Base-by-base conservation (phyloP, 2,797 vertebrate species). In the Lophotriccus pileatus region DNA sequence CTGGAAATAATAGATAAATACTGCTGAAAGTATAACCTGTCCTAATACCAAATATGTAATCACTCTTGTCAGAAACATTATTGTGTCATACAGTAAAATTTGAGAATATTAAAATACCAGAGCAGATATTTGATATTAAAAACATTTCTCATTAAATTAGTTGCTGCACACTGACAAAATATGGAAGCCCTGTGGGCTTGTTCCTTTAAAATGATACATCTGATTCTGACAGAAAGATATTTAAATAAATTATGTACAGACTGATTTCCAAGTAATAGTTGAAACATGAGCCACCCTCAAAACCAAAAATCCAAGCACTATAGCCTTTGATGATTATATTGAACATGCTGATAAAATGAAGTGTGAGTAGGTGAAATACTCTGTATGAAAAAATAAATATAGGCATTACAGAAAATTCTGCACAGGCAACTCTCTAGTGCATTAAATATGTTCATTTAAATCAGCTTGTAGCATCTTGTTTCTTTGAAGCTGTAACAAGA, bases 101-200 rank as follows among this genome's bases (percentile, higher is more conserved):
- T 86, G 67, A 90, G 58, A 84, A 32, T 90, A 93, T 93, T 95
- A 93, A 93, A 93, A 93, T 87, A 73, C 10, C 27, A 63, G 25
- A 43, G 14, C 23, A 88, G 55, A 84, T 44, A 70, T 55, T 74
- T 91, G 34, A 91, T 94, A 92, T 96, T 93, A 86, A 91, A 94
- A 77, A 85, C 53, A 84, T 91, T 89, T 63, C 37, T 90, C 67
- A 79, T 76, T 9, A 95, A 92, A 95, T 91, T 96, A 79, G 59
- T 94, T 79, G 32, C 69, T 90, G 49, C 83, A 89, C 21, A 50
- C 16, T 67, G 55, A 73, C 52, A 86, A 95, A 88, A 84, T 76
- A 53, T 47, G 49, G 27, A 94, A 82, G 41, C 63, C 59, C 77
- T 84, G 19, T 82, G 76, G 91, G 83, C 80, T 94, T 94, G 23